Evolutionary conservation across 2,113 vertebrate genomes (phyloP).

Genomic region (Poecile atricapillus): DNA sequence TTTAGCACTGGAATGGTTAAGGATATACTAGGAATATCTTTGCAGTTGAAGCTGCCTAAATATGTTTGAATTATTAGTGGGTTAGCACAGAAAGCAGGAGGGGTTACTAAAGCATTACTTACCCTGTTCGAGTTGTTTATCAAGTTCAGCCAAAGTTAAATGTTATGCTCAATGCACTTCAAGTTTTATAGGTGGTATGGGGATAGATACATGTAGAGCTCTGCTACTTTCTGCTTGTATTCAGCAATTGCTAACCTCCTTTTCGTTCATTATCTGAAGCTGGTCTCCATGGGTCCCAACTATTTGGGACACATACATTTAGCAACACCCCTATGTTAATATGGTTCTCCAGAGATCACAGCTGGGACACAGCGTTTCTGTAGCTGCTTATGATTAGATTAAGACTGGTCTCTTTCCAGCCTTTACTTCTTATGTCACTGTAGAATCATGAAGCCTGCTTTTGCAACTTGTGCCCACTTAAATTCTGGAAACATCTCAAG

Average conservation of each 20-base stretch:
- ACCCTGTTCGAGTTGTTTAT: background rate
- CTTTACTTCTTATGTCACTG: background rate
- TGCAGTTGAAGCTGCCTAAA: background rate
- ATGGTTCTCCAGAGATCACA: slow-evolving; percentile 27
- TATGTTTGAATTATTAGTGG: background rate
- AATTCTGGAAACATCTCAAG: background rate
- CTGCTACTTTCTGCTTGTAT: background rate
- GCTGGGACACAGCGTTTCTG: slow-evolving; percentile 31
- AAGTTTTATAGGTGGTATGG: slow-evolving; percentile 50
- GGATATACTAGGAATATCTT: background rate
- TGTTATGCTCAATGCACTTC: slow-evolving; percentile 1
- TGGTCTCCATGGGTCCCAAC: background rate
- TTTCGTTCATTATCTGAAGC: slow-evolving; percentile 16
- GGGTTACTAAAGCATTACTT: background rate
- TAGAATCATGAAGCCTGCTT: background rate
- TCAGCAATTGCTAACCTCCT: background rate
- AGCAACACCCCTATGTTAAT: slow-evolving; percentile 22
- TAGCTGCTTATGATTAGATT: background rate
- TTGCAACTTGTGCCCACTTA: background rate
- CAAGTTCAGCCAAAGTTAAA: slow-evolving; percentile 64
- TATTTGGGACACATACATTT: slow-evolving; percentile 37
- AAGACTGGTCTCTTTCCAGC: background rate
- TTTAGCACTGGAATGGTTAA: background rate
- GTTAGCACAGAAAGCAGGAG: background rate
- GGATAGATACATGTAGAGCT: slow-evolving; percentile 34